Conservation (phyloP, 2,797 vertebrate genomes). For the Clarias fuscus region DNA sequence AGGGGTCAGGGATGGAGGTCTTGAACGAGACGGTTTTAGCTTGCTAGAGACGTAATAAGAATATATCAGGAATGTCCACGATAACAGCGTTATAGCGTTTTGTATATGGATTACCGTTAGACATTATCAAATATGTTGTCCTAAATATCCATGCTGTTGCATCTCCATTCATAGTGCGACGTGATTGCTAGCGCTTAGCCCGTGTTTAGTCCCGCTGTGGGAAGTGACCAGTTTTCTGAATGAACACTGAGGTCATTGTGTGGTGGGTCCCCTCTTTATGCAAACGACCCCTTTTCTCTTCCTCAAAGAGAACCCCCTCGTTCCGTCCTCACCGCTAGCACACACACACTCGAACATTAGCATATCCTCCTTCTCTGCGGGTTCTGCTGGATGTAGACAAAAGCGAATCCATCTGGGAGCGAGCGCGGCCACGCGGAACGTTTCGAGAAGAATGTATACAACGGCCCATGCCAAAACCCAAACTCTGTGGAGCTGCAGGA, state of each 20-base stretch:
- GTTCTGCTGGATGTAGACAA: constrained; percentile 15
- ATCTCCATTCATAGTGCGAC: background rate
- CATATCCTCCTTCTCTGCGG: background rate
- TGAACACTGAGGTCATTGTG: constrained; percentile 58
- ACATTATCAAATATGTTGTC: background rate
- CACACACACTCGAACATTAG: constrained; percentile 6
- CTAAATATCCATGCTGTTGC: background rate
- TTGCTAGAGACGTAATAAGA: background rate
- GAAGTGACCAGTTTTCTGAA: constrained; percentile 52
- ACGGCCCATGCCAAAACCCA: constrained; percentile 9
- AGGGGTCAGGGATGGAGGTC: background rate
- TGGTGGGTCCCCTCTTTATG: constrained; percentile 33
- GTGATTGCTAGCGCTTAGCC: background rate
- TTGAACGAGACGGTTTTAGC: background rate
- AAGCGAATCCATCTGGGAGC: constrained; percentile 36
- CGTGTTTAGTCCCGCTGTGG: constrained; percentile 8
- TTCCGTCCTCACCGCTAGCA: background rate
- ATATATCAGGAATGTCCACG: background rate
- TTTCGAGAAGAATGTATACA: constrained; percentile 29
- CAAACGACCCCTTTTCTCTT: constrained; percentile 39
- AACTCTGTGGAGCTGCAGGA: background rate
- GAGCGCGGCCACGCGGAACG: constrained; percentile 6
- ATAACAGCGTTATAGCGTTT: background rate
- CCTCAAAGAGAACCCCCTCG: constrained; percentile 18
- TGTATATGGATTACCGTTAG: background rate